Evolutionary conservation across 35 echinoderm and acorn worm genomes (phyloP).

Genomic region (Heliocidaris erythrogramma): DNA sequence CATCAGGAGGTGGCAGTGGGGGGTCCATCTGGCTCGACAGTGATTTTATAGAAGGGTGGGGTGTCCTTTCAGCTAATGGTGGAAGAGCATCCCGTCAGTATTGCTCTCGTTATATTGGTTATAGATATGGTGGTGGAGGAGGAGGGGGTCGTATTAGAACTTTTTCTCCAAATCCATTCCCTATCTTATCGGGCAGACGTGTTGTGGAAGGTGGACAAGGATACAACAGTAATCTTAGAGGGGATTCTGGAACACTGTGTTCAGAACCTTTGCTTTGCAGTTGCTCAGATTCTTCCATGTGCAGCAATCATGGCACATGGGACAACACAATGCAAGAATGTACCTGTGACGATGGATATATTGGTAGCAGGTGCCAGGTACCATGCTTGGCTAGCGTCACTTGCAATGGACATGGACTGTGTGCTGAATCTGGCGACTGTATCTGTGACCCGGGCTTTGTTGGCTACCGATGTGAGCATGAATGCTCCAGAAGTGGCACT

Average conservation of each 20-base stretch:
- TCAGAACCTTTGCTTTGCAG: not conserved
- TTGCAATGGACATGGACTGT: slow-evolving; percentile 75
- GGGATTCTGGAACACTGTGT: slow-evolving; percentile 3
- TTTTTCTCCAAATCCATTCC: slow-evolving; percentile 50
- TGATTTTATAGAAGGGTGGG: slow-evolving; percentile 74
- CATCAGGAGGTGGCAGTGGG: slow-evolving; percentile 79
- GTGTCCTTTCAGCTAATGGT: slow-evolving; percentile 55
- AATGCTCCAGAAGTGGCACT: slow-evolving; percentile 56
- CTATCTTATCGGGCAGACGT: slow-evolving; percentile 33
- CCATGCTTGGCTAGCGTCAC: slow-evolving; percentile 43
- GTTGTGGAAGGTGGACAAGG: slow-evolving; percentile 42
- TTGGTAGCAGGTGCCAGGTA: slow-evolving; percentile 82
- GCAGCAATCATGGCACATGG: slow-evolving; percentile 76
- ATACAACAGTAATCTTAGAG: not conserved
- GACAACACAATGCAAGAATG: slow-evolving; percentile 26
- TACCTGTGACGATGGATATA: slow-evolving; percentile 61
- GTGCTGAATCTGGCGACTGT: slow-evolving; percentile 72
- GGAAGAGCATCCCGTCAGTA: slow-evolving; percentile 41
- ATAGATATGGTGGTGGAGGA: slow-evolving; percentile 62
- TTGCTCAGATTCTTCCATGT: slow-evolving; percentile 53
- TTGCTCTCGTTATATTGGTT: not conserved
- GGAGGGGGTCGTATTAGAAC: slow-evolving; percentile 71
- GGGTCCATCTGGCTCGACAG: slow-evolving; percentile 86
- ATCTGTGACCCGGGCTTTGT: slow-evolving; percentile 72
- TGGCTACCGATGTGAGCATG: slow-evolving; percentile 86